Evolutionary conservation across 1,140 invertebrate genomes (phyloP), one percentile per base, ranked within the genome.

Genomic region (Mercenaria mercenaria): DNA sequence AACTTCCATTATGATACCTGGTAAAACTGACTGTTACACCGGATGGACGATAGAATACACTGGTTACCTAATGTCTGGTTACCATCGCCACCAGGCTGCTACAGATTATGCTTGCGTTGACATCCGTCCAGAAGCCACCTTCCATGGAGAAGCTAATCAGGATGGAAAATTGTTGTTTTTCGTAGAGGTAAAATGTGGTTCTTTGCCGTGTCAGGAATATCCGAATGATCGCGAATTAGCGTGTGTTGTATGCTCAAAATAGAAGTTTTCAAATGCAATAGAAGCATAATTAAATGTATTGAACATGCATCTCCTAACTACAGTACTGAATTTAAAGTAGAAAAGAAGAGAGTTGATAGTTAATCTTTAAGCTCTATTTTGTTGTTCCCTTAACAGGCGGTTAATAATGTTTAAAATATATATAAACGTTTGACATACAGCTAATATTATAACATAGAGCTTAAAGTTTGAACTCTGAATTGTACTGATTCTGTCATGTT

Each of bases 1-100:
- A 52, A 64, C 26, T 59, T 50, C 64, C 32, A n/a, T 88, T 8
- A 88, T 88, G 86, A 80, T 88, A 43, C 86, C 86, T 13, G 86
- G 86, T 0, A 61, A 69, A 15, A 88, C 52, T 23, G 32, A 39
- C 15, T 77, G 74, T 32, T 77, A 77, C 26, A 8, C 41, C 4
- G 74, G 74, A n/a, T 77, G 74, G 74, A 77, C 74, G 39, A 11
- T 52, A 26, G 74, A 77, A 52, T 77, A 77, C 26, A 77, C n/a
- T 52, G 74, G 74, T 4, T 50, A 77, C 43, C 43, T 77, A 1
- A 52, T 77, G 41, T 26, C 74, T 50, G 74, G 74, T 29, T 15
- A 86, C 20, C 23, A 86, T 41, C 0, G 0, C 10, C 69, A 86
- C 0, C n/a, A 10, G 10, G 34, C 32, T 6, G 1, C 69, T 0